Evolutionary conservation across 2,113 vertebrate genomes (phyloP), one percentile per base, ranked within the genome.

Genomic region (Pseudorectes ferrugineus): DNA sequence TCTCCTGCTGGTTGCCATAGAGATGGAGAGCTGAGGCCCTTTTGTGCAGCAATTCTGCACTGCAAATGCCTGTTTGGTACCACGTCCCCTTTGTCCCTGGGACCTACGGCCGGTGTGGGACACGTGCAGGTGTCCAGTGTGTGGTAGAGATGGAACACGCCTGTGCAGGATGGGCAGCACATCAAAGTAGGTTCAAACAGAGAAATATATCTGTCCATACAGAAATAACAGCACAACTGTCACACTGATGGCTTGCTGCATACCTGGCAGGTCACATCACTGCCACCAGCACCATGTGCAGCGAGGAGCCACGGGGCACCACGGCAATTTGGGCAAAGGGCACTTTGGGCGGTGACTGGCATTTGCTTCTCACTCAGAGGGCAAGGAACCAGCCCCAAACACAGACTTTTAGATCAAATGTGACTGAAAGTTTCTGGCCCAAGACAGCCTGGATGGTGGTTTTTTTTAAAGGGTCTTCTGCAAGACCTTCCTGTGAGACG

Each of bases 1-100:
- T 72, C 16, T 4, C 49, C 33, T 55, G 52, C 79, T 20, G 46
- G 89, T 84, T 95, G 67, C 91, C 79, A 80, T 79, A 81, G 96
- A 16, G 6, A 77, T 84, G 83, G 54, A 54, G 75, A 72, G 52
- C 52, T 2, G 78, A 57, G 85, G 58, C 75, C 11, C 0, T 57
- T 86, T 35, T 35, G 62, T 77, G 72, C 3, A 38, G 48, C 31
- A n/a, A 2, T 57, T 54, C 54, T 61, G 36, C 66, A 11, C 26
- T 2, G 7, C 48, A 17, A 36, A 5, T 2, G 3, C 38, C 72
- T 8, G 1, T 9, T 57, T 5, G 9, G 68, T 40, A 0, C 62
- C 28, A 33, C 10, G 1, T 51, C 52, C 62, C 59, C 63, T 9
- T 6, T 28, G 58, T 3, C 29, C 5, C 33, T 13, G 9, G 0